phyloP scores from a whole-genome alignment of 2,888 invertebrate genomes.

The Diabrotica balteata region DNA sequence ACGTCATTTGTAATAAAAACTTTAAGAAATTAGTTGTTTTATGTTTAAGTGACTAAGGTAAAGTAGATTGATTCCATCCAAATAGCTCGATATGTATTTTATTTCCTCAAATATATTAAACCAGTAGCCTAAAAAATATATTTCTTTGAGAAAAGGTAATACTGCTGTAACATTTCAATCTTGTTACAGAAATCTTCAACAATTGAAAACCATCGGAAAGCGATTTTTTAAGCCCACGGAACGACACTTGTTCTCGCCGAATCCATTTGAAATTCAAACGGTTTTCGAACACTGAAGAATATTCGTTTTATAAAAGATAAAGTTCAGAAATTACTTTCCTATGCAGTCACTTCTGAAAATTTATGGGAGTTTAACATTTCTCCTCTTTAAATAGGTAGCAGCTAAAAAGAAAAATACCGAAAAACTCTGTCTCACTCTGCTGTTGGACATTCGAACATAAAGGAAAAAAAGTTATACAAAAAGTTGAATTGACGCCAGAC shows the following conservation, averaged over 20 bases:
- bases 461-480: too few species aligned
- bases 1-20: too few species aligned
- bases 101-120: too few species aligned
- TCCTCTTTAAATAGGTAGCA: constrained; percentile 20
- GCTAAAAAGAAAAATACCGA: constrained; percentile 16
- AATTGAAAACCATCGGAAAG: constrained; percentile 6
- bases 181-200: background rate
- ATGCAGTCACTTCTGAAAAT: constrained; percentile 23
- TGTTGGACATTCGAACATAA: too few species aligned
- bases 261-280: constrained; percentile 23
- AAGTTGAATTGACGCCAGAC: too few species aligned
- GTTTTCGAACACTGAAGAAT: constrained; percentile 18
- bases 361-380: constrained; percentile 24
- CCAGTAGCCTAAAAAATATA: too few species aligned
- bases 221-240: constrained; percentile 12
- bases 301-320: constrained; percentile 24
- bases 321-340: constrained; percentile 25
- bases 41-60: too few species aligned
- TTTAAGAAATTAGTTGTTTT: too few species aligned
- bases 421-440: background rate
- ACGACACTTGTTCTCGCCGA: constrained; percentile 21
- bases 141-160: too few species aligned
- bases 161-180: too few species aligned
- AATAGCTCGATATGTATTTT: too few species aligned
- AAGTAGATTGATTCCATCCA: too few species aligned